These are phyloP conservation scores for Phrynocephalus guinanensis DNA, from an alignment of 2,797 vertebrate genomes.

Conservation along the genomic window DNA sequence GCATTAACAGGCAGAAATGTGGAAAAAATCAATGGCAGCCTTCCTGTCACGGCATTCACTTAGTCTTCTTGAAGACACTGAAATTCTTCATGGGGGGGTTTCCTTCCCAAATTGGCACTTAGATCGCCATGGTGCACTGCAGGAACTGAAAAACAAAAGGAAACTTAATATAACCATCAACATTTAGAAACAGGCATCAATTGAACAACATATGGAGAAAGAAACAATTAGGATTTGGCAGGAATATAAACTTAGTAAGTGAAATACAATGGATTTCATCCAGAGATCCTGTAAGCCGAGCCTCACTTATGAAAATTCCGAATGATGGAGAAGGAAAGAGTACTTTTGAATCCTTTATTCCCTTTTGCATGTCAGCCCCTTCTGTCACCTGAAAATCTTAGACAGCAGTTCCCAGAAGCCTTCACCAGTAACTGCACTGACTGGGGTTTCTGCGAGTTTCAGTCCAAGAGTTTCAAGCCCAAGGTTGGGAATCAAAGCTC, in stretches of 20 bases:
- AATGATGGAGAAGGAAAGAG: neutral
- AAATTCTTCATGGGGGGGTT: slow-evolving; percentile 54
- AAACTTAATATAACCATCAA: neutral
- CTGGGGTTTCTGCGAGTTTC: too few relatives aligned
- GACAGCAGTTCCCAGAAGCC: too few relatives aligned
- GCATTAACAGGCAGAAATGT: slow-evolving; percentile 52
- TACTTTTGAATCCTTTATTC: neutral
- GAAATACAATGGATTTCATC: neutral
- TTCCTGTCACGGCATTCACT: slow-evolving; percentile 53
- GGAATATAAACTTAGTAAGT: neutral
- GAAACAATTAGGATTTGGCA: neutral
- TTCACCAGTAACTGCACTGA: too few relatives aligned
- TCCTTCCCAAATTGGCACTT: slow-evolving; percentile 56
- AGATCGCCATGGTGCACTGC: slow-evolving; percentile 85
- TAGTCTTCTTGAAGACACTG: slow-evolving; percentile 58
- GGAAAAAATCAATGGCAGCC: slow-evolving; percentile 42
- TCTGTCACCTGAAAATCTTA: neutral
- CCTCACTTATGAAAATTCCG: neutral
- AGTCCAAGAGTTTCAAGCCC: too few relatives aligned
- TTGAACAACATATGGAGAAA: neutral
- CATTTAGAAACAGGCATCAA: neutral
- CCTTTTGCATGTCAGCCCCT: neutral
- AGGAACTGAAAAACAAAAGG: slow-evolving; percentile 81
- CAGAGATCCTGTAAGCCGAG: neutral
- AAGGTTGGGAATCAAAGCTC: too few relatives aligned